phyloP scores from a whole-genome alignment of 2,113 vertebrate species.

The Nicator chloris region DNA sequence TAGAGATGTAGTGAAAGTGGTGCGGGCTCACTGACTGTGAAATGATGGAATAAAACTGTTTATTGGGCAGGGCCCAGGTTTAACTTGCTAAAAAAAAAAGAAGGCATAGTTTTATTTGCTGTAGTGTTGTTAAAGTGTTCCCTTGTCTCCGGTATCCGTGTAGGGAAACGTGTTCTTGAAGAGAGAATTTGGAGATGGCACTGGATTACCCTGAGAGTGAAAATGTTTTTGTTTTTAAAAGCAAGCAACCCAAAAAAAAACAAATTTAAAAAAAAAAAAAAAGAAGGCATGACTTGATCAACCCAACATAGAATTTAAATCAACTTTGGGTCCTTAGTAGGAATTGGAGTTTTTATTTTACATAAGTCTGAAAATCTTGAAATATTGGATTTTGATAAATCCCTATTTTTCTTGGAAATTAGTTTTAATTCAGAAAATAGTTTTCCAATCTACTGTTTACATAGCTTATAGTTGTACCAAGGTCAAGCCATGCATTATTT shows the following conservation, averaged over 20 bases:
- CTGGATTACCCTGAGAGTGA: neutral
- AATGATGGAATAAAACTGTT: conserved; percentile 5
- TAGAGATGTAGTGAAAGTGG: neutral
- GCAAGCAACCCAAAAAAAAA: neutral
- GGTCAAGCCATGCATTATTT: neutral
- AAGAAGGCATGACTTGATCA: neutral
- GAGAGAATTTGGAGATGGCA: neutral
- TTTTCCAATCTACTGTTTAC: neutral
- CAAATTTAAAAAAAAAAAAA: neutral
- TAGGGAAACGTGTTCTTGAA: neutral
- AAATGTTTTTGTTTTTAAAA: neutral
- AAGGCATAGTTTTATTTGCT: conserved; percentile 18
- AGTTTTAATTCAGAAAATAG: neutral
- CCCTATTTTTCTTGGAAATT: neutral
- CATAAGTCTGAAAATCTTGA: neutral
- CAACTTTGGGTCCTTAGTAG: neutral
- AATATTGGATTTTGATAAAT: neutral
- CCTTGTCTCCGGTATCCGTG: neutral
- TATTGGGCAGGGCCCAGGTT: neutral
- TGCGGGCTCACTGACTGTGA: neutral
- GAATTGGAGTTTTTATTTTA: neutral
- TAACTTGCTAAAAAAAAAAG: too few species aligned
- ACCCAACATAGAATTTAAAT: neutral
- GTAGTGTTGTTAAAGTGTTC: neutral
- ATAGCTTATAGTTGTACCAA: neutral